phyloP scores from a whole-genome alignment of 2,113 vertebrate genomes.

The Notothenia rossii region DNA sequence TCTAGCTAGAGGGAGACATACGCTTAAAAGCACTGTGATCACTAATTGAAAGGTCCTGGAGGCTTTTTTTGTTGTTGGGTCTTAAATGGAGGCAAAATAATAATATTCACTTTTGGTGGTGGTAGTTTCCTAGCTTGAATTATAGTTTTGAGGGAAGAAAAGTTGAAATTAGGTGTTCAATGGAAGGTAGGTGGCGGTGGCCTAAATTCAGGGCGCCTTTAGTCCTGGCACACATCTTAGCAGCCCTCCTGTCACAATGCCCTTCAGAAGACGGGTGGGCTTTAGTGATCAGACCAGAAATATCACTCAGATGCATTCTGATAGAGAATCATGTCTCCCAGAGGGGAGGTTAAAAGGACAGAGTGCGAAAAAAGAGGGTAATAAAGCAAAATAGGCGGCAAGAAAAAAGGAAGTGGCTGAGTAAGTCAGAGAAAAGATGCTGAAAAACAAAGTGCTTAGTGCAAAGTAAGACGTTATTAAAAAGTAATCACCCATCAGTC shows the following conservation, averaged over 20 bases:
- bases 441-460: slow-evolving; percentile 29
- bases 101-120: not conserved
- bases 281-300: slow-evolving; percentile 26
- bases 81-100: slow-evolving; percentile 39
- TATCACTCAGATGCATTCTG: slow-evolving; percentile 45
- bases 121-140: slow-evolving; percentile 21
- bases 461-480: slow-evolving; percentile 38
- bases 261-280: slow-evolving; percentile 33
- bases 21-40: slow-evolving; percentile 42
- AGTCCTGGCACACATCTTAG: not conserved
- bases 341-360: not conserved
- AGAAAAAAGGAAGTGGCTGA: not conserved
- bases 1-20: slow-evolving; percentile 34
- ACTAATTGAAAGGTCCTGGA: slow-evolving; percentile 49
- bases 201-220: slow-evolving; percentile 4
- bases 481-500: slow-evolving; percentile 44
- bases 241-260: slow-evolving; percentile 12
- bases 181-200: not conserved
- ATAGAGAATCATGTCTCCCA: slow-evolving; percentile 35
- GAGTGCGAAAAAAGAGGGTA: slow-evolving; percentile 16
- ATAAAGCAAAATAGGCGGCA: slow-evolving; percentile 2
- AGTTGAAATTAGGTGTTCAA: not conserved
- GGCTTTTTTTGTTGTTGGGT: slow-evolving; percentile 6
- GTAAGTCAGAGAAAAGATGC: slow-evolving; percentile 25
- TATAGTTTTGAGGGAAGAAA: slow-evolving; percentile 13